Percentiles rank a stretch among this genome's conserved stretches.
Evolutionary conservation across 1,140 invertebrate genomes (phyloP).

Genomic region (Fopius arisanus): DNA sequence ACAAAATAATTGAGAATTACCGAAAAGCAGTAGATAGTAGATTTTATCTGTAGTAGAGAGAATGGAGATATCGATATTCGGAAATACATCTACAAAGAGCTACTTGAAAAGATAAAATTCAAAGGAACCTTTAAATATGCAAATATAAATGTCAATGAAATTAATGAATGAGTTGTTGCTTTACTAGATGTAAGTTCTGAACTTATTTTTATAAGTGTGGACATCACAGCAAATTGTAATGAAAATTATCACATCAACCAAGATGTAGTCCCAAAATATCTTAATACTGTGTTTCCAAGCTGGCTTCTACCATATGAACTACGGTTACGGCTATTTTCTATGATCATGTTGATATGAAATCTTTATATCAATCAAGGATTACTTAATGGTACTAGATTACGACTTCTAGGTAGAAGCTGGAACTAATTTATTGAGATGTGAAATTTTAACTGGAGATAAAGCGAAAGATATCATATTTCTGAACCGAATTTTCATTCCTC

Average conservation of each 20-base stretch:
- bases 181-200: no score
- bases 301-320: conserved; percentile 15
- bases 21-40: no score
- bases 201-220: no score
- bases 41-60: neutral
- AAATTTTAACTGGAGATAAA: neutral
- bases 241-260: no score
- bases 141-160: no score
- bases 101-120: conserved; percentile 20
- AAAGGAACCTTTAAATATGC: no score
- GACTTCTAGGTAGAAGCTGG: neutral
- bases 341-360: conserved; percentile 25
- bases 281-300: conserved; percentile 8
- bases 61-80: neutral
- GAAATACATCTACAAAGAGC: conserved; percentile 1
- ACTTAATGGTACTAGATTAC: no score
- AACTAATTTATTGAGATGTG: no score
- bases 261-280: neutral
- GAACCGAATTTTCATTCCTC: conserved; percentile 35
- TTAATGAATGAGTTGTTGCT: neutral
- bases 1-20: conserved; percentile 17
- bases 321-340: conserved; percentile 12
- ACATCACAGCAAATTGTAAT: neutral
- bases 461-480: neutral
- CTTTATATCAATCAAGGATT: neutral